Evolutionary conservation across 2,113 vertebrate species (phyloP).

Genomic region (Caranx ignobilis): DNA sequence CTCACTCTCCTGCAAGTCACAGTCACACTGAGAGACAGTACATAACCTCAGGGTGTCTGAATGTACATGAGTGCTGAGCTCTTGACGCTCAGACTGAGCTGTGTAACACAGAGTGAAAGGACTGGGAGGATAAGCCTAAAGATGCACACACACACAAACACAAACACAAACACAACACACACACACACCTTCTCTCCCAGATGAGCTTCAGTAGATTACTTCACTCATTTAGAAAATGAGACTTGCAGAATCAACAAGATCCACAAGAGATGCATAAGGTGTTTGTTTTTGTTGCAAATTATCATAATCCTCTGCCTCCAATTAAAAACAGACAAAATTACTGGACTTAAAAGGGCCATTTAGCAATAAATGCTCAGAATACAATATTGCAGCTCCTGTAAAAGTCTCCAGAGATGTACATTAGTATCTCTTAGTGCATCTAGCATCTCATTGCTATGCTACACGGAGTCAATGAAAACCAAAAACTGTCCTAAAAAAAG

Average conservation of each 20-base stretch:
- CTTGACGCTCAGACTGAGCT: conserved; percentile 13
- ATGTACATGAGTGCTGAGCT: conserved; percentile 17
- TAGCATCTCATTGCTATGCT: not conserved
- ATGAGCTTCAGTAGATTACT: conserved; percentile 26
- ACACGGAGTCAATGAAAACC: not conserved
- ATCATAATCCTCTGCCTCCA: conserved; percentile 12
- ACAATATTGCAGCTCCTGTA: not conserved
- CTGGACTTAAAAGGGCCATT: not conserved
- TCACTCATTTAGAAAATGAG: not conserved
- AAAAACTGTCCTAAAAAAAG: not conserved
- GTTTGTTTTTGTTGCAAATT: conserved; percentile 30
- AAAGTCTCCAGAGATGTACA: not conserved
- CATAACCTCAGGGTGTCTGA: conserved; percentile 36
- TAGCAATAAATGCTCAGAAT: not conserved
- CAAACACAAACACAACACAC: not conserved
- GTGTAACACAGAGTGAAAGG: conserved; percentile 2
- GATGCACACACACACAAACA: conserved; percentile 28
- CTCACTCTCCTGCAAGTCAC: not conserved
- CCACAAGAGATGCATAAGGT: conserved; percentile 38
- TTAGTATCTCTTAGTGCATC: not conserved
- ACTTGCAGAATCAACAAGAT: conserved; percentile 3
- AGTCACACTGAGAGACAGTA: conserved; percentile 16
- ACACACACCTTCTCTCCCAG: not conserved
- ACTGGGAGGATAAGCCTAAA: conserved; percentile 2
- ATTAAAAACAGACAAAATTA: conserved; percentile 30